Evolutionary conservation across 2,797 vertebrate genomes (phyloP).

Genomic region (Ambastaia sidthimunki): DNA sequence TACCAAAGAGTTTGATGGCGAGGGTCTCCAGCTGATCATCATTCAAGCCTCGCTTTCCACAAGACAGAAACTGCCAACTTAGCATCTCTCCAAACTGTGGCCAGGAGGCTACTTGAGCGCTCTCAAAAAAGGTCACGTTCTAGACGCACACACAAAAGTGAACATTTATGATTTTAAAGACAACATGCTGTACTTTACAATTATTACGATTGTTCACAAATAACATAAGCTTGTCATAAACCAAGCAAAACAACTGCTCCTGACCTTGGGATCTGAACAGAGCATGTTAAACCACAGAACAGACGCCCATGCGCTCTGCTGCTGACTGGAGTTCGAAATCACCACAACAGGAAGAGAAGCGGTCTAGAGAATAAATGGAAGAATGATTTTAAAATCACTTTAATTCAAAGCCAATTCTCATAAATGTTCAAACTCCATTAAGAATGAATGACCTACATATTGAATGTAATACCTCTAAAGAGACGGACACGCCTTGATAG

Average conservation of each 20-base stretch:
- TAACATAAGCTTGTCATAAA: not conserved
- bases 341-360: conserved; percentile 87
- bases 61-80: conserved; percentile 90
- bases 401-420: not conserved
- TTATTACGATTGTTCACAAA: not conserved
- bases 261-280: conserved; percentile 80
- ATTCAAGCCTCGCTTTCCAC: conserved; percentile 80
- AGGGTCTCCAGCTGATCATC: conserved; percentile 84
- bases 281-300: conserved; percentile 94
- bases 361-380: conserved; percentile 71
- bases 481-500: conserved; percentile 79
- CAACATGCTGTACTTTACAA: not conserved
- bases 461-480: conserved; percentile 77
- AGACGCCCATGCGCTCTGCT: conserved; percentile 90
- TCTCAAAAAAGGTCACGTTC: conserved; percentile 86
- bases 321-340: conserved; percentile 91
- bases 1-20: conserved; percentile 87
- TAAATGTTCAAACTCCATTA: not conserved
- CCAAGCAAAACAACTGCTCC: conserved; percentile 14
- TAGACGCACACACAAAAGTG: conserved; percentile 58
- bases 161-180: not conserved
- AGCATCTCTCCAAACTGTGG: conserved; percentile 81
- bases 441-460: conserved; percentile 8
- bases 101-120: conserved; percentile 80
- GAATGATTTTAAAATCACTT: not conserved